These are phyloP conservation scores for Ptychobarbus kaznakovi DNA, from an alignment of 2,797 vertebrate species.

Conservation along the genomic window DNA sequence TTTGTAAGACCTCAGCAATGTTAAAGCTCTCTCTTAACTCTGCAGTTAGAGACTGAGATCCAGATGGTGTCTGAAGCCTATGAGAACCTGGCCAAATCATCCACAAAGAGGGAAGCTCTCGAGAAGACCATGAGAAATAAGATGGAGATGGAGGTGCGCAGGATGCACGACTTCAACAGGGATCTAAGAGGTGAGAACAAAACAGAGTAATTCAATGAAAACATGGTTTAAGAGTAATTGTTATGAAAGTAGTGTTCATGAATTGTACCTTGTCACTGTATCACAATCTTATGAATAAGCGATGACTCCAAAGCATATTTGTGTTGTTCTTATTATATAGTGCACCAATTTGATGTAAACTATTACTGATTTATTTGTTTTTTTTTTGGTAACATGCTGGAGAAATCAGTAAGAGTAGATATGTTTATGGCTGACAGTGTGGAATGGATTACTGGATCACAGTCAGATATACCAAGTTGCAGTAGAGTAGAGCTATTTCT, in stretches of 20 bases:
- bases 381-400: not conserved
- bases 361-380: not conserved
- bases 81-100: slow-evolving; percentile 96
- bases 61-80: slow-evolving; percentile 96
- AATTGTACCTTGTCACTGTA: not conserved
- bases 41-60: slow-evolving; percentile 95
- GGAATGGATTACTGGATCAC: not conserved
- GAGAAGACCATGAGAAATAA: slow-evolving; percentile 99
- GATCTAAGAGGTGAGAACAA: slow-evolving; percentile 90
- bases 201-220: not conserved
- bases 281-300: not conserved
- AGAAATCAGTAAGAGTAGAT: not conserved
- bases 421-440: not conserved
- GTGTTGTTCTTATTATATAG: not conserved
- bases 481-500: not conserved
- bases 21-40: not conserved
- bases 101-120: slow-evolving; percentile 91
- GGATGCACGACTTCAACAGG: slow-evolving; percentile 97
- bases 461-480: not conserved
- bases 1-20: not conserved
- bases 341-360: not conserved
- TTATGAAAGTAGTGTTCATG: not conserved
- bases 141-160: slow-evolving; percentile 94
- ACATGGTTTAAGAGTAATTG: not conserved
- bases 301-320: not conserved